Evolutionary conservation across 2,888 invertebrate species (phyloP), one percentile per base, ranked within the genome.

Genomic region (Sinohyriopsis cumingii): DNA sequence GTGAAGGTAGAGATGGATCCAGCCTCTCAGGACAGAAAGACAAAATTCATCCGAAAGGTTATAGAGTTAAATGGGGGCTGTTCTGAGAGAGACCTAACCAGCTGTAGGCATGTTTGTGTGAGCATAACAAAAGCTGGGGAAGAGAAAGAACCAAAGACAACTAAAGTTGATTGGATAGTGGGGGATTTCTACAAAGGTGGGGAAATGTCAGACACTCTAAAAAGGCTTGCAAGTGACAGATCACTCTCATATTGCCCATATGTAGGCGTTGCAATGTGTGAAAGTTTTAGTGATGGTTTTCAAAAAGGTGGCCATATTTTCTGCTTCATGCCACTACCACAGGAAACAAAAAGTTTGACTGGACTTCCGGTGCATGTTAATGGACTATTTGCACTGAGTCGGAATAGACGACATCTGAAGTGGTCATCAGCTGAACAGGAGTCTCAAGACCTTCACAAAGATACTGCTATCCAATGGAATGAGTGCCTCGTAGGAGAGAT

Each of bases 321-420:
- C 73, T 86, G 86, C 65, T 86, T 86, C 68, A 76, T 87, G 33
- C 89, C 89, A 9, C 80, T 88, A 24, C 85, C 88, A 3, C 63
- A 75, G 45, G 84, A 84, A 55, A 72, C 73, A 54, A 75, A 79
- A 63, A 80, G 78, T 60, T 76, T 79, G 25, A 87, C 88, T 7
- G 86, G 87, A 5, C 78, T 88, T 5, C 87, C 87, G 0, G 80
- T 88, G 12, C 88, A 88, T 73, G 82, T 88, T n/a, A 87, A 87
- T 73, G 88, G 87, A 9, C 87, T 81, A 71, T 88, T 88, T 75
- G 84, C 86, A 18, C 68, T 88, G 7, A 85, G 80, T 63, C 84
- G 84, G 60, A 86, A 87, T 75, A 77, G 87, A 33, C 81, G 85
- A n/a, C 84, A 87, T 68, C 70, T 88, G 22, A 87, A 87, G 69